Evolutionary conservation across 2,888 invertebrate genomes (phyloP), one percentile per base, ranked within the genome.

Genomic region (Gortyna flavago): DNA sequence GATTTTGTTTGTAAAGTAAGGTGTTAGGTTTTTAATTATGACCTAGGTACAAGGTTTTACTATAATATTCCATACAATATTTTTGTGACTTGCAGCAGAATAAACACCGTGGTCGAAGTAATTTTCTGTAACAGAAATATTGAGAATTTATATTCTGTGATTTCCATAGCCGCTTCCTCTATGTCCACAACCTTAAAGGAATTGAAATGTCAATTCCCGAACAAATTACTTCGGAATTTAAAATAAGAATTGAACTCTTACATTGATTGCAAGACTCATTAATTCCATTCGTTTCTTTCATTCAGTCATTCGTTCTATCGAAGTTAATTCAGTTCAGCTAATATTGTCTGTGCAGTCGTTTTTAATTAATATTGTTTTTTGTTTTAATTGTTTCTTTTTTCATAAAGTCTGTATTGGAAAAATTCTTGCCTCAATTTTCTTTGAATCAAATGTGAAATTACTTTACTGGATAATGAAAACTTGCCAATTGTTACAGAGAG

Each of bases 241-340:
- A 89, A 89, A 88, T 86, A 88, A 88, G 89, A 89, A 89, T 82
- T 85, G 84, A 85, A 88, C 72, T 87, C 79, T 84, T 79, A 87
- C 88, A 89, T 88, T 89, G 89, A 88, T 88, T 88, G 89, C 85
- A 81, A 85, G 89, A 84, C 88, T 89, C 87, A 87, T 88, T 88
- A 89, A 88, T 88, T 89, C 84, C 77, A 80, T 89, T 89, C 88
- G 77, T 72, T 88, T 73, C 54, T 87, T 79, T 57, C 78, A 80
- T 87, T 87, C 80, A 81, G 75, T 85, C 88, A 85, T 84, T 87
- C 88, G 72, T 85, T 88, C 86, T 66, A 69, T 72, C 72, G 68
- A 35, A 84, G 89, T 85, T 88, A 84, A 88, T 88, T 84, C 75
- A 79, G 80, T 82, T 79, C 72, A 79, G 84, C 71, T 83, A 86